These are phyloP conservation scores for Xerus rutilus DNA, from an alignment of 2,797 vertebrate species.

Conservation along the genomic window DNA sequence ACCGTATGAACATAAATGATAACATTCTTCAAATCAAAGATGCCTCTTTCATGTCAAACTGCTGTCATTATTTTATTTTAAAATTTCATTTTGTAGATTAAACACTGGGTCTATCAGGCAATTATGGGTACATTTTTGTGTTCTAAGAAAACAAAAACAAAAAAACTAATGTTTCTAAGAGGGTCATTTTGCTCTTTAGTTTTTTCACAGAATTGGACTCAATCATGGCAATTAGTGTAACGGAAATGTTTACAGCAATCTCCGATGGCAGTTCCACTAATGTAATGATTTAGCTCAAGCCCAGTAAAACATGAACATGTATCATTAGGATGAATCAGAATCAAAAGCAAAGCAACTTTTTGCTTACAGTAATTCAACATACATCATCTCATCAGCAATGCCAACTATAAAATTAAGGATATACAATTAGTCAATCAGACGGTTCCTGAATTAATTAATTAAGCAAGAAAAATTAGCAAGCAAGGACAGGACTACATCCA, in stretches of 20 bases:
- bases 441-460: slow-evolving; percentile 86
- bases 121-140: slow-evolving; percentile 76
- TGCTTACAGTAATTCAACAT: slow-evolving; percentile 81
- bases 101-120: slow-evolving; percentile 68
- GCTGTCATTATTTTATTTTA: slow-evolving; percentile 76
- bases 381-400: slow-evolving; percentile 84
- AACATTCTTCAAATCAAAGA: slow-evolving; percentile 70
- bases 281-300: slow-evolving; percentile 82
- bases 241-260: slow-evolving; percentile 82
- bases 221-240: slow-evolving; percentile 83
- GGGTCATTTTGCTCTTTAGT: slow-evolving; percentile 80
- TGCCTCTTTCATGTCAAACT: slow-evolving; percentile 58
- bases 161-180: slow-evolving; percentile 72
- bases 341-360: slow-evolving; percentile 82
- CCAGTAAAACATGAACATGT: slow-evolving; percentile 80
- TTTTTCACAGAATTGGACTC: slow-evolving; percentile 81
- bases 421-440: slow-evolving; percentile 86
- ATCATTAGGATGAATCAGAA: slow-evolving; percentile 83
- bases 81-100: slow-evolving; percentile 71
- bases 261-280: slow-evolving; percentile 79
- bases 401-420: slow-evolving; percentile 83
- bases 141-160: slow-evolving; percentile 65
- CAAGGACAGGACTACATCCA: slow-evolving; percentile 73
- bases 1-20: slow-evolving; percentile 23
- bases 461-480: slow-evolving; percentile 79